A percentile compares a stretch with the other conserved stretches of the same genome.
phyloP scores from a whole-genome alignment of 1,140 invertebrate genomes.

The Neodiprion pinetum region DNA sequence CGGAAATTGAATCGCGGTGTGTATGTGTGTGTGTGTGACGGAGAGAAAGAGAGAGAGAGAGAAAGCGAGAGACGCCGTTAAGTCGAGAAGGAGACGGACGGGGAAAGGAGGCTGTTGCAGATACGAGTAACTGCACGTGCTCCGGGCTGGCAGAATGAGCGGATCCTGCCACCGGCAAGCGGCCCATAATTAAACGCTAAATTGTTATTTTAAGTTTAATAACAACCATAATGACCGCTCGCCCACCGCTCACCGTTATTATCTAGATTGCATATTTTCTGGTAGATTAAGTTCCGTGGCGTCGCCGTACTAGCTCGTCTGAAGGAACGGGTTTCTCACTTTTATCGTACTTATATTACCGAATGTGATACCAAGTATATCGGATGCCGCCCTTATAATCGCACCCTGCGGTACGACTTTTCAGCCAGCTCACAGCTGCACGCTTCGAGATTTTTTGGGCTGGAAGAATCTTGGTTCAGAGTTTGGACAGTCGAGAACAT shows the following conservation, averaged over 20 bases:
- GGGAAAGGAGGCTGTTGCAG: background rate
- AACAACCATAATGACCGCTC: constrained; percentile 56
- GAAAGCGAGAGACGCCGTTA: background rate
- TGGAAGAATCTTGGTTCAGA: too few species aligned
- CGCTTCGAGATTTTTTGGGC: too few species aligned
- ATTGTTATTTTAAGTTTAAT: constrained; percentile 61
- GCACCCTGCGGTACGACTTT: too few species aligned
- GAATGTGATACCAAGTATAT: too few species aligned
- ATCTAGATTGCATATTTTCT: constrained; percentile 62
- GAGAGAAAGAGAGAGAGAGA: background rate
- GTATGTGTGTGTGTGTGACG: background rate
- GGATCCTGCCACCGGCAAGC: constrained; percentile 13
- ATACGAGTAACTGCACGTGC: background rate
- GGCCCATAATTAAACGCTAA: constrained; percentile 59
- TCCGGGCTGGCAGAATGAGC: background rate
- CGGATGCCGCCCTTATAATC: too few species aligned
- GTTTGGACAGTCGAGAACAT: too few species aligned
- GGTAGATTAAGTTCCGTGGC: constrained; percentile 56
- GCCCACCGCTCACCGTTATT: constrained; percentile 54
- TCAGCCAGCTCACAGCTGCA: too few species aligned
- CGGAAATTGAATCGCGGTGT: constrained; percentile 2
- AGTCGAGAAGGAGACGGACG: background rate
- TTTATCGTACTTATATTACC: background rate
- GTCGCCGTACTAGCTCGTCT: background rate
- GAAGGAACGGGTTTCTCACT: background rate